Percentiles rank a stretch among this genome's conserved stretches.
Evolutionary conservation across 30 jellyfish, hydroid and myxozoan genomes (phyloP).

Genomic region (Aurelia aurita complex sp. Pacific): DNA sequence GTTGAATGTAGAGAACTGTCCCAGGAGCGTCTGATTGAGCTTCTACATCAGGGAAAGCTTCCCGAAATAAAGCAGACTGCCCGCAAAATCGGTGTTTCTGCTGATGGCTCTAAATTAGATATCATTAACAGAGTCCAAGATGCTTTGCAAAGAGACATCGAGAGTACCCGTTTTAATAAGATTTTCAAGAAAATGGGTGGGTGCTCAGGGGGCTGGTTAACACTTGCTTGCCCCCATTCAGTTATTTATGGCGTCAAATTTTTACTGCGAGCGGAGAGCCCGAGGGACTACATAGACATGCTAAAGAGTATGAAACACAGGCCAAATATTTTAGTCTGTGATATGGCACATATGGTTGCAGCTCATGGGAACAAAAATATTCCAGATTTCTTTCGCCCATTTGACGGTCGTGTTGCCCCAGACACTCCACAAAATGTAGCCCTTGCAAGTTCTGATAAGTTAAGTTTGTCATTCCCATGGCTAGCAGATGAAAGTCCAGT

Average conservation of each 20-base stretch:
- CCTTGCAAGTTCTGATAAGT: constrained; percentile 21
- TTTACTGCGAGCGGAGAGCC: constrained; percentile 55
- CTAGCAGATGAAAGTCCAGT: not conserved
- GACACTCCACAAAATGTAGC: constrained; percentile 30
- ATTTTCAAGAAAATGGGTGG: constrained; percentile 49
- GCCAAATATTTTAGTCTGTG: constrained; percentile 28
- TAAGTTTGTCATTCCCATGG: constrained; percentile 60
- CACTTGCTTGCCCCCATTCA: constrained; percentile 55
- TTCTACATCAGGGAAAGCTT: constrained; percentile 1
- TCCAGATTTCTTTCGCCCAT: constrained; percentile 36
- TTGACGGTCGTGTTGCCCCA: constrained; percentile 44
- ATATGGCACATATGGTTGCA: constrained; percentile 60
- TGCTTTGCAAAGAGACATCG: not conserved
- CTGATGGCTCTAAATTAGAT: constrained; percentile 41
- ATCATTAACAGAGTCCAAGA: constrained; percentile 26
- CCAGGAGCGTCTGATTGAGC: constrained; percentile 47
- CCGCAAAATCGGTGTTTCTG: constrained; percentile 11
- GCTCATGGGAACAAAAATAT: constrained; percentile 35
- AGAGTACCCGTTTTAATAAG: constrained; percentile 28
- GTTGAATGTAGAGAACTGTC: constrained; percentile 30
- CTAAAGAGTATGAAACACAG: constrained; percentile 28
- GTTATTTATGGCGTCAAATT: constrained; percentile 46
- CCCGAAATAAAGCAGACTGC: constrained; percentile 23
- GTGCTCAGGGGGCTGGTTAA: constrained; percentile 58
- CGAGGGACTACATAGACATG: constrained; percentile 51